Base-by-base conservation (phyloP, 1,140 invertebrate genomes). In the Platorchestia sp. region DNA sequence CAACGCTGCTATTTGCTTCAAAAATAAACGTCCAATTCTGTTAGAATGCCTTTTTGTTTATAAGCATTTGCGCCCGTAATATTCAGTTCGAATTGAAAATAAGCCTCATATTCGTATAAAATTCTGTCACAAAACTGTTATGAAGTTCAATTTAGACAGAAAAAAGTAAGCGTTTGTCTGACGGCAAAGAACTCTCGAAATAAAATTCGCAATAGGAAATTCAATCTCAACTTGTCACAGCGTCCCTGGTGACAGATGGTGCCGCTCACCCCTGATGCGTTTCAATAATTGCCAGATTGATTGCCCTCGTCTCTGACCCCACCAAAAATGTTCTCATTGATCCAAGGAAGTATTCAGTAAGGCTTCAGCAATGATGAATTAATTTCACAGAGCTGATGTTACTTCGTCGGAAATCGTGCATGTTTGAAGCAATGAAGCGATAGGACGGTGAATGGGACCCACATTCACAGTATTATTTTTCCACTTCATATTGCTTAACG, bases 291-390 rank as follows among this genome's bases (percentile, higher is more conserved):
- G 42, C 97, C 97, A 96, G 97, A 97, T 40, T 97, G 97, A 96
- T 98, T 98, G 96, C 98, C 98, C 96, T 98, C 98, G 96, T 98
- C 97, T 1, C 27, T 36, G 59, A 47, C 98, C 3, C 59, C 47
- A 51, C 1, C 59, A 22, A 36, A 75, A 75, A 98, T 97, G 97
- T 98, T 97, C 97, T 97, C 97, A 75, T 75, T 75, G 59, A 36
- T 75, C 36, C 27, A 10, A 3, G 27, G 36, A 75, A 75, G 36
- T 75, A 27, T 36, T 75, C 1, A 10, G 10, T 3, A 75, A 22
- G 7, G 36, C 36, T 75, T 75, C 59, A 3, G 59, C 59, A 75
- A 75, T 27, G 59, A 75, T 75, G 36, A 75, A 75, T 75, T 36
- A 75, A 75, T 3, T 75, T 75, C 3, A 36, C 10, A 19, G 59